Evolutionary conservation across 2,113 vertebrate species (phyloP).

Genomic region (Laticauda colubrina): DNA sequence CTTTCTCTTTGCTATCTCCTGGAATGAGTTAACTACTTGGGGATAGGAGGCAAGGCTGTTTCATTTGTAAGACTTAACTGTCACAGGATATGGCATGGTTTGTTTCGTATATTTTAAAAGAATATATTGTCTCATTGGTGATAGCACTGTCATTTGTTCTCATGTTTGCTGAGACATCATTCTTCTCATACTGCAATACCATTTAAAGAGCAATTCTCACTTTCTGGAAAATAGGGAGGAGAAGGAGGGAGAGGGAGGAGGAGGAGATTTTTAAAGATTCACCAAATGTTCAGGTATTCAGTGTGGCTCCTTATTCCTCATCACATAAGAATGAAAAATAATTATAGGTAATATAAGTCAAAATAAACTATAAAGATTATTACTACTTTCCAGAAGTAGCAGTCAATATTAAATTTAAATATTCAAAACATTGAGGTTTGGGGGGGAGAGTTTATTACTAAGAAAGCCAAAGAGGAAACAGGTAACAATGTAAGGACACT

Average conservation of each 20-base stretch:
- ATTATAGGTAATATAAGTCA: background rate
- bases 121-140: slow-evolving; percentile 67
- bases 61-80: slow-evolving; percentile 62
- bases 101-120: slow-evolving; percentile 70
- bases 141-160: slow-evolving; percentile 72
- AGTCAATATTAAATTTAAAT: background rate
- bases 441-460: background rate
- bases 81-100: slow-evolving; percentile 53
- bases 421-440: background rate
- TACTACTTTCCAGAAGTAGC: background rate
- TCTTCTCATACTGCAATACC: slow-evolving; percentile 71
- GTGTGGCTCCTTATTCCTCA: background rate
- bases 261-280: background rate
- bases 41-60: slow-evolving; percentile 1
- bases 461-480: background rate
- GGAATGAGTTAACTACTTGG: slow-evolving; percentile 50
- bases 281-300: background rate
- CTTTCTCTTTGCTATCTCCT: slow-evolving; percentile 44
- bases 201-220: slow-evolving; percentile 66
- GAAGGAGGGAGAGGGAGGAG: slow-evolving; percentile 1
- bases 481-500: background rate
- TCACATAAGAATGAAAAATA: background rate
- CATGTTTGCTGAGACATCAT: slow-evolving; percentile 63
- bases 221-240: slow-evolving; percentile 61
- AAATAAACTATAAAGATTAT: background rate